Conservation (phyloP, 2,888 invertebrate genomes). For the Caradrina clavipalpis region DNA sequence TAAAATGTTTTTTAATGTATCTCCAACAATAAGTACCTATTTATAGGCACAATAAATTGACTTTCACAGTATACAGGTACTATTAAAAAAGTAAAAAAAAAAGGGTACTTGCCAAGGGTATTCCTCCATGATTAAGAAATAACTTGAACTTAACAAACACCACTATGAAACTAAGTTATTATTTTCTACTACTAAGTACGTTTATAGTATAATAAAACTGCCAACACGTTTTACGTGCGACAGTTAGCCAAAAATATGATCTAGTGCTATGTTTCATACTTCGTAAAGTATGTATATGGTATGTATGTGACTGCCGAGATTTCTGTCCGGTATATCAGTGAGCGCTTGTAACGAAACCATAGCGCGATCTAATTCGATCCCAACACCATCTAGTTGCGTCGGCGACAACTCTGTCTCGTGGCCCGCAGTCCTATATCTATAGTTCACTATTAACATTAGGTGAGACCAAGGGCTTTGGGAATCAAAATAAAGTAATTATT, state of each 20-base stretch:
- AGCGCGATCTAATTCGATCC: constrained; percentile 28
- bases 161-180: too few species aligned
- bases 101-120: too few species aligned
- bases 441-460: not conserved
- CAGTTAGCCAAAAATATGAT: constrained; percentile 1
- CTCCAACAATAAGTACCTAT: too few species aligned
- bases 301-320: not conserved
- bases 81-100: too few species aligned
- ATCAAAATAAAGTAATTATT: too few species aligned
- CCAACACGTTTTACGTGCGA: not conserved
- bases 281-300: not conserved
- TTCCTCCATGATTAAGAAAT: too few species aligned
- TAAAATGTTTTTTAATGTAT: too few species aligned
- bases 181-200: too few species aligned
- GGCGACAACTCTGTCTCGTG: not conserved
- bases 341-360: constrained; percentile 24
- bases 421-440: not conserved
- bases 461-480: not conserved
- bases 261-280: too few species aligned
- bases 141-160: too few species aligned
- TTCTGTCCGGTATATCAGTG: not conserved
- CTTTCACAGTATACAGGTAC: too few species aligned
- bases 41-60: too few species aligned
- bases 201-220: constrained; percentile 1
- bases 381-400: constrained; percentile 18